Evolutionary conservation across 2,888 invertebrate genomes (phyloP).

Genomic region (Graphium colonna): DNA sequence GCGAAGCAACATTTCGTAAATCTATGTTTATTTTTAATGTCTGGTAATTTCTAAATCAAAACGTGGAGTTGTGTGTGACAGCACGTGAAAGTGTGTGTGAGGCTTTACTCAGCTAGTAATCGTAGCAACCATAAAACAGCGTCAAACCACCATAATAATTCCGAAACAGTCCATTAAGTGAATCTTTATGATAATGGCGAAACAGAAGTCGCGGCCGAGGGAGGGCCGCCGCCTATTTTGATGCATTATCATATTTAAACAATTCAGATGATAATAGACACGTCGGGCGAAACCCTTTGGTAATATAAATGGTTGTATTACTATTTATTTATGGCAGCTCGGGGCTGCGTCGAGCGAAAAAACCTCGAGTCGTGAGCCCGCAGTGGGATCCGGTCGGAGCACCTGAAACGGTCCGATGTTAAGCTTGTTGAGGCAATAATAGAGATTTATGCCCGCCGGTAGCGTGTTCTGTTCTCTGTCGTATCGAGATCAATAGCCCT

Average conservation of each 20-base stretch:
- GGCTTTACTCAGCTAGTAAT: conserved; percentile 38
- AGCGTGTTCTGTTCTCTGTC: conserved; percentile 78
- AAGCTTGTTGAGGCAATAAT: conserved; percentile 79
- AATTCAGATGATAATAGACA: conserved; percentile 80
- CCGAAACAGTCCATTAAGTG: conserved; percentile 77
- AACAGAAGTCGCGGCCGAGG: conserved; percentile 76
- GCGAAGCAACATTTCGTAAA: no score
- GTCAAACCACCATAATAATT: conserved; percentile 73
- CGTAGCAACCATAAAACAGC: conserved; percentile 61
- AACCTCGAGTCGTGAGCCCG: conserved; percentile 76
- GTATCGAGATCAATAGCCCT: conserved; percentile 75
- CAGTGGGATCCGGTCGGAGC: conserved; percentile 73
- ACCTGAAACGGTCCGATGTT: conserved; percentile 73
- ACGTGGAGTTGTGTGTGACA: conserved; percentile 24
- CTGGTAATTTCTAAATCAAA: conserved; percentile 44
- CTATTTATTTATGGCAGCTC: conserved; percentile 73
- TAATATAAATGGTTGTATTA: conserved; percentile 80
- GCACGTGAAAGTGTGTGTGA: not conserved
- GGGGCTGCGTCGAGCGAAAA: conserved; percentile 60
- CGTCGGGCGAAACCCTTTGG: conserved; percentile 78
- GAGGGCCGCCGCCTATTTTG: conserved; percentile 75
- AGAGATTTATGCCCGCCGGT: conserved; percentile 79
- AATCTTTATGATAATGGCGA: conserved; percentile 76
- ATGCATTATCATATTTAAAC: conserved; percentile 80
- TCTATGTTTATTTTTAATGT: conserved; percentile 35